Conservation (phyloP, 2,113 vertebrate species). For the Clarias macrocephalus region DNA sequence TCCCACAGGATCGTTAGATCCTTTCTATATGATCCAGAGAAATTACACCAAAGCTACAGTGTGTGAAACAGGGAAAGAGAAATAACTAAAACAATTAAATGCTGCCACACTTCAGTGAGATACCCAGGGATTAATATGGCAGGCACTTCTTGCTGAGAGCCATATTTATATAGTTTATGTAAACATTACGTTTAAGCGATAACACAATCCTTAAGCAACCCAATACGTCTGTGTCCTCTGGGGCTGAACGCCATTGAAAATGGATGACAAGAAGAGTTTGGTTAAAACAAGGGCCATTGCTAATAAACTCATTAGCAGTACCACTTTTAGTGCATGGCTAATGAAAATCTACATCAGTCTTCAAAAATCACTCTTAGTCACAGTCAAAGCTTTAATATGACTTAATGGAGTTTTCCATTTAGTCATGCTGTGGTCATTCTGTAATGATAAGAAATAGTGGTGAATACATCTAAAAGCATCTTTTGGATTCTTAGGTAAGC, state of each 20-base stretch:
- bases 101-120: neutral
- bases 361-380: constrained; percentile 21
- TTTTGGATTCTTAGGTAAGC: constrained; percentile 15
- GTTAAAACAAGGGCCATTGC: constrained; percentile 44
- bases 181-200: constrained; percentile 2
- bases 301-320: constrained; percentile 51
- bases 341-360: constrained; percentile 53
- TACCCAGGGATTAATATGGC: constrained; percentile 7
- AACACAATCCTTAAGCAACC: constrained; percentile 2
- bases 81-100: neutral
- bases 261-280: constrained; percentile 35
- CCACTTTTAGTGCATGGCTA: constrained; percentile 48
- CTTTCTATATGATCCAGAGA: neutral
- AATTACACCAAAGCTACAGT: neutral
- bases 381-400: constrained; percentile 42
- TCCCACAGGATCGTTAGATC: neutral
- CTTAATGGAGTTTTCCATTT: constrained; percentile 38
- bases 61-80: neutral
- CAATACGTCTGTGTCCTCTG: neutral
- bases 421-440: constrained; percentile 32
- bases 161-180: neutral
- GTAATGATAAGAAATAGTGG: constrained; percentile 21
- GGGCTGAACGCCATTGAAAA: constrained; percentile 23
- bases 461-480: constrained; percentile 26
- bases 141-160: neutral